Percentiles rank a stretch among this genome's conserved stretches.
phyloP scores from a whole-genome alignment of 2,888 invertebrate species.

The Meiosimyza decipiens region DNA sequence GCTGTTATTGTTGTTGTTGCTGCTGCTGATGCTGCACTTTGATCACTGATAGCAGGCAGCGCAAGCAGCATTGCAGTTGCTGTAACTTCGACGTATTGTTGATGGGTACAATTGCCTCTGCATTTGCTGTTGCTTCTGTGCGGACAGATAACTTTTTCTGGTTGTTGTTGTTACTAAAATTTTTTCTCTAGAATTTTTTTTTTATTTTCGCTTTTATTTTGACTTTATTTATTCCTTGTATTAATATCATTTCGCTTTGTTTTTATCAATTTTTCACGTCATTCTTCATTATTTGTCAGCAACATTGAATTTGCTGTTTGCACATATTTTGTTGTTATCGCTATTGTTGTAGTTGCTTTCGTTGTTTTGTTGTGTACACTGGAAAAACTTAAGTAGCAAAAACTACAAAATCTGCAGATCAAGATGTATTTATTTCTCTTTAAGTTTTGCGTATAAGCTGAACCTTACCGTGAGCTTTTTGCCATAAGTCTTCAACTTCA shows the following conservation, averaged over 20 bases:
- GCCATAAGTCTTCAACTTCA: too few relatives aligned
- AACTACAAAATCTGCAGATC: too few relatives aligned
- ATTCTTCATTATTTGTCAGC: constrained; percentile 19
- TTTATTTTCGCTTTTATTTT: background rate
- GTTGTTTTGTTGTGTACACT: background rate
- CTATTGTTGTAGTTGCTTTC: background rate
- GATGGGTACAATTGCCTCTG: background rate
- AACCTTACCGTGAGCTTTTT: too few relatives aligned
- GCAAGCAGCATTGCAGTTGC: constrained; percentile 1
- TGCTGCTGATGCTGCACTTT: background rate
- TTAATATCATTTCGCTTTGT: too few relatives aligned
- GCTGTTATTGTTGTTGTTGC: background rate
- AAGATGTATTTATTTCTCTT: too few relatives aligned
- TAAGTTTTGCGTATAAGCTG: too few relatives aligned
- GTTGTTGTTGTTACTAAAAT: background rate
- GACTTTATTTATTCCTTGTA: too few relatives aligned
- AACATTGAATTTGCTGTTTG: constrained; percentile 9
- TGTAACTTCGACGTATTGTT: background rate
- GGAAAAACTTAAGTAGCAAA: too few relatives aligned
- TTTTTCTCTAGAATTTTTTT: background rate
- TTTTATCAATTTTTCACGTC: constrained; percentile 3
- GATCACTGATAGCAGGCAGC: background rate
- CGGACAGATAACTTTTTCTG: background rate
- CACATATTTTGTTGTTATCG: constrained; percentile 5
- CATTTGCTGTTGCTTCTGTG: background rate